Conservation (phyloP, 2,888 invertebrate species). For the Noctua comes region DNA sequence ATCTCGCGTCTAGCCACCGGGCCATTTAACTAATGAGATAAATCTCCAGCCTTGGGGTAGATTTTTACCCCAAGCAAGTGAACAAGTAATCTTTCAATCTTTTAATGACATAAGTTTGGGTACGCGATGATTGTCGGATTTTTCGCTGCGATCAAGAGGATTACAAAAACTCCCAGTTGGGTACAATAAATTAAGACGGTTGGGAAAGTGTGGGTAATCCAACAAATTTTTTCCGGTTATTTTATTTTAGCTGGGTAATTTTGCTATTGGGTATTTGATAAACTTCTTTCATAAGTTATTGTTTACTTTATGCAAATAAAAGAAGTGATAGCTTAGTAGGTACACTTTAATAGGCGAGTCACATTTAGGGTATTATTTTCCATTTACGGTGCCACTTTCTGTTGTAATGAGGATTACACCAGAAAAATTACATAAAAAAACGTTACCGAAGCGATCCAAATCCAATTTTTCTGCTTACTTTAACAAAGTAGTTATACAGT, state of each 20-base stretch:
- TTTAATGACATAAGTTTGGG: conserved; percentile 87
- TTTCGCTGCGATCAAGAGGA: conserved; percentile 65
- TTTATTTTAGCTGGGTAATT: conserved; percentile 35
- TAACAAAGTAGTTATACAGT: background rate
- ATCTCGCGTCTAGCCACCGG: conserved; percentile 78
- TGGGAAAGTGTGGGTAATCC: conserved; percentile 55
- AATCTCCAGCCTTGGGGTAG: conserved; percentile 80
- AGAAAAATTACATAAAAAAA: background rate
- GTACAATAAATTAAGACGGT: conserved; percentile 63
- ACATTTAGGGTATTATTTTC: background rate
- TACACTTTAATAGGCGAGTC: background rate
- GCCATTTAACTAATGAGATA: conserved; percentile 89
- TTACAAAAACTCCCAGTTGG: conserved; percentile 61
- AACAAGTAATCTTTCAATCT: conserved; percentile 89
- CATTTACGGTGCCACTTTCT: too few relatives aligned
- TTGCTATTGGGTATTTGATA: conserved; percentile 17
- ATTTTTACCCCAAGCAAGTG: conserved; percentile 84
- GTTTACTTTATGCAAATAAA: background rate
- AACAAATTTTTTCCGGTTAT: conserved; percentile 38
- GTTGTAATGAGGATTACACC: too few relatives aligned
- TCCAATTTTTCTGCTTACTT: background rate
- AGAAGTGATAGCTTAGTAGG: background rate
- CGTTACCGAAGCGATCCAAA: background rate
- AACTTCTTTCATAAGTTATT: background rate
- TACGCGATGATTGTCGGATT: conserved; percentile 78